phyloP scores from a whole-genome alignment of 2,888 invertebrate genomes.

The Prosopocoilus inquinatus region DNA sequence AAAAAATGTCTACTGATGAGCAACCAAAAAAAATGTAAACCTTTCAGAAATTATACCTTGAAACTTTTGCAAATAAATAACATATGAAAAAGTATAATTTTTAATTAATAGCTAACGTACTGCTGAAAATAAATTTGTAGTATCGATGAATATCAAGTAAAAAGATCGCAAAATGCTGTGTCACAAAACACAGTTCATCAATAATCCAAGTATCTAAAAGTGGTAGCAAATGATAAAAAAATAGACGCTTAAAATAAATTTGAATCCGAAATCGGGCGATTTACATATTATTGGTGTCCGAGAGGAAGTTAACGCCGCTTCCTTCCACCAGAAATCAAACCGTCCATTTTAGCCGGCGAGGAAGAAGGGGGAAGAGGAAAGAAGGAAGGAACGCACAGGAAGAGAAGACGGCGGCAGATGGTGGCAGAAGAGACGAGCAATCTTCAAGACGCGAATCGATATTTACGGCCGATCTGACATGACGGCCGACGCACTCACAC shows the following conservation, averaged over 20 bases:
- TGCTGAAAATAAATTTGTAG: too few species aligned
- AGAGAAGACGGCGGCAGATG: conserved; percentile 1
- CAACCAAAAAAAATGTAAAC: too few species aligned
- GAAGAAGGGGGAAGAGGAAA: neutral
- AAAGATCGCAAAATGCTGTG: too few species aligned
- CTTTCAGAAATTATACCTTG: too few species aligned
- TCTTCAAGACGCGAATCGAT: conserved; percentile 32
- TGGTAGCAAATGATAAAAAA: too few species aligned
- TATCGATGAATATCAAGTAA: too few species aligned
- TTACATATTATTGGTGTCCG: conserved; percentile 1
- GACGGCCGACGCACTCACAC: neutral
- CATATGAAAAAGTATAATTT: too few species aligned
- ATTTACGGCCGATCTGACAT: conserved; percentile 29
- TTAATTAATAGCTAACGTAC: too few species aligned
- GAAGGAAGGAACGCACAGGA: neutral
- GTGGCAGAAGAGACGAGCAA: conserved; percentile 15
- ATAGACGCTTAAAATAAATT: neutral
- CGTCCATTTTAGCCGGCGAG: conserved; percentile 1
- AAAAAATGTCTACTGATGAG: too few species aligned
- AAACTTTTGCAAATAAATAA: too few species aligned
- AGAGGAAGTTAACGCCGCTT: neutral
- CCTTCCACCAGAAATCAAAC: neutral
- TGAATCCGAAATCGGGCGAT: neutral
- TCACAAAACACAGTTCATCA: too few species aligned
- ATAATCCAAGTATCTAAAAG: too few species aligned